A percentile compares a stretch with the other conserved stretches of the same genome.
These are phyloP conservation scores for Scyliorhinus canicula DNA, from an alignment of 2,797 vertebrate species.

Conservation along the genomic window DNA sequence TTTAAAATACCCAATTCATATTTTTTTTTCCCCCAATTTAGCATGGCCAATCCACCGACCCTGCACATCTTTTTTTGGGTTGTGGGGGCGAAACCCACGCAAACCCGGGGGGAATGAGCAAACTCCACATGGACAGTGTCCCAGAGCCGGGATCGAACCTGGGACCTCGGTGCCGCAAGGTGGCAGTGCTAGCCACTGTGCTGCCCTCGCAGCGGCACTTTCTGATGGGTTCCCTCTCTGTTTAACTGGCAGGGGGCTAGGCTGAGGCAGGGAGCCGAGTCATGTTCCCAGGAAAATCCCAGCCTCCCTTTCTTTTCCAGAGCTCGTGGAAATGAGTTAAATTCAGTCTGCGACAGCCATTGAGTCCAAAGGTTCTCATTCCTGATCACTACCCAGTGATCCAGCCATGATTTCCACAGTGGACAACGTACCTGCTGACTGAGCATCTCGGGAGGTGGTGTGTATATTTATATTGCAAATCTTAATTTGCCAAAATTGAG, in stretches of 20 bases:
- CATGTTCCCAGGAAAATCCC: background rate
- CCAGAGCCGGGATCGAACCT: too few species aligned
- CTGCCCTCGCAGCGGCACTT: too few species aligned
- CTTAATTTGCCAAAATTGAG: background rate
- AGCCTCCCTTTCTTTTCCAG: background rate
- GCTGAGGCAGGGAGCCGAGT: background rate
- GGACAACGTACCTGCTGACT: background rate
- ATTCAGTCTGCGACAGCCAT: background rate
- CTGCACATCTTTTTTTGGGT: too few species aligned
- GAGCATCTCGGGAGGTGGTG: background rate
- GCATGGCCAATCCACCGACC: too few species aligned
- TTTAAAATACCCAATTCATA: too few species aligned
- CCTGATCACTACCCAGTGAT: background rate
- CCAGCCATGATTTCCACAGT: background rate
- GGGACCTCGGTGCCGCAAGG: too few species aligned
- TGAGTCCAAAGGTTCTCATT: background rate
- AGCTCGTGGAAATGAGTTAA: background rate
- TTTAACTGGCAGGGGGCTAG: background rate
- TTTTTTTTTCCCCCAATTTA: too few species aligned
- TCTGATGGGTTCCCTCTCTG: background rate
- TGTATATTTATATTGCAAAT: background rate
- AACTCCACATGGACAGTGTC: too few species aligned
- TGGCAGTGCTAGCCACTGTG: too few species aligned
- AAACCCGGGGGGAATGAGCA: too few species aligned
- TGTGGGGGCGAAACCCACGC: too few species aligned